Evolutionary conservation across 2,888 invertebrate genomes (phyloP).

Genomic region (Artemia sinica): DNA sequence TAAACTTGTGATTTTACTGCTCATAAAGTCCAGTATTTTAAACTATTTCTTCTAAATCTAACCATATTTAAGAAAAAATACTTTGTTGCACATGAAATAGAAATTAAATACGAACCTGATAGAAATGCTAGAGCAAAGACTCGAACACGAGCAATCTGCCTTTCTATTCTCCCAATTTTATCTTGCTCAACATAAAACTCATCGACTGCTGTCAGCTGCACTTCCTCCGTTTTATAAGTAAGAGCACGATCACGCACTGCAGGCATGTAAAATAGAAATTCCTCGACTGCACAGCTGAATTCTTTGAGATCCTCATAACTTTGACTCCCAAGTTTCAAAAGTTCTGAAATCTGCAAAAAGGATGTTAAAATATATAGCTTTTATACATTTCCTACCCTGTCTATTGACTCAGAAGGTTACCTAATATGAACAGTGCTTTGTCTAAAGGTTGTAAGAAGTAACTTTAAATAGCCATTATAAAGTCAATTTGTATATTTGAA

Average conservation of each 20-base stretch:
- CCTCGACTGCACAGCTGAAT: slow-evolving; percentile 79
- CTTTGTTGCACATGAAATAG: no score
- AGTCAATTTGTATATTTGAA: no score
- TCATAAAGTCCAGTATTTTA: no score
- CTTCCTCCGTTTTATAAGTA: slow-evolving; percentile 87
- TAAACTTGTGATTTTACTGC: no score
- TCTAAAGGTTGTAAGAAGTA: no score
- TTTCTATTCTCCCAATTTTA: slow-evolving; percentile 58
- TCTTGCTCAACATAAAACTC: slow-evolving; percentile 78
- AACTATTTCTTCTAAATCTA: no score
- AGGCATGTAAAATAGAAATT: slow-evolving; percentile 65
- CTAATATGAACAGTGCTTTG: no score
- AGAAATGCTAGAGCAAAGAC: slow-evolving; percentile 91
- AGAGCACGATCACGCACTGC: slow-evolving; percentile 74
- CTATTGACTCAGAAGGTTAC: no score
- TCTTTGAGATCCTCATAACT: slow-evolving; percentile 73
- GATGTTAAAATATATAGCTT: not conserved
- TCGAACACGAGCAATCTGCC: slow-evolving; percentile 83
- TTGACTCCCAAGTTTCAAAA: slow-evolving; percentile 85
- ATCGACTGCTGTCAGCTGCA: slow-evolving; percentile 81
- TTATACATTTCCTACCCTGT: not conserved
- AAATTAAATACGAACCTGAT: slow-evolving; percentile 42
- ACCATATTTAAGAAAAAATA: no score
- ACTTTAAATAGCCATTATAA: no score
- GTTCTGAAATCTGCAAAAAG: slow-evolving; percentile 55